A percentile compares a stretch with the other conserved stretches of the same genome.
Evolutionary conservation across 2,113 vertebrate genomes (phyloP).

Genomic region (Chelonoidis abingdonii): DNA sequence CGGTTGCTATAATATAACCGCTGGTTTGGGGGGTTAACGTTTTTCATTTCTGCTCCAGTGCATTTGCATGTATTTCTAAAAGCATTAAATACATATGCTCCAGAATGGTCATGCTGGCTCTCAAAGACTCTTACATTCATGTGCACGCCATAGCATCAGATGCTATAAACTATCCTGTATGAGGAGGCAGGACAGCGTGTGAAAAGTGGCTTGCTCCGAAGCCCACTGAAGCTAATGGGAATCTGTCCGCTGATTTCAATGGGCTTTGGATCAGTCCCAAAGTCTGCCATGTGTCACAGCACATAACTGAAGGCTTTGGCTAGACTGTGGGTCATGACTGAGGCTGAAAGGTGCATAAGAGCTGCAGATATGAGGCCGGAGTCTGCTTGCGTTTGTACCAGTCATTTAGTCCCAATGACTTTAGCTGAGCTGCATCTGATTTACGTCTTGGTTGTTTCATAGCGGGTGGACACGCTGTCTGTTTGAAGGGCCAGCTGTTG

Average conservation of each 20-base stretch:
- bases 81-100: too few relatives aligned
- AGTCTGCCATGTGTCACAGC: not conserved
- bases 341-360: not conserved
- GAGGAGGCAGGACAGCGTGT: not conserved
- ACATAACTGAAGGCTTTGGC: not conserved
- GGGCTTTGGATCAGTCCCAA: not conserved
- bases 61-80: not conserved
- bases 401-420: not conserved
- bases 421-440: not conserved
- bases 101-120: not conserved
- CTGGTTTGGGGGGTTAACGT: not conserved
- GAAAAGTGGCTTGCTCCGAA: not conserved
- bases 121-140: not conserved
- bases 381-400: not conserved
- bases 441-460: not conserved
- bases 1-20: not conserved
- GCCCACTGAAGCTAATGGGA: not conserved
- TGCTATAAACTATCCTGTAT: not conserved
- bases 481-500: not conserved
- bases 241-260: not conserved
- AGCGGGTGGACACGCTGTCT: too few relatives aligned
- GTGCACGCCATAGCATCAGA: not conserved
- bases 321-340: not conserved
- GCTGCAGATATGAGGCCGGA: not conserved
- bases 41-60: not conserved